These are phyloP conservation scores for Crenichthys baileyi DNA, from an alignment of 2,797 vertebrate genomes.

Conservation along the genomic window DNA sequence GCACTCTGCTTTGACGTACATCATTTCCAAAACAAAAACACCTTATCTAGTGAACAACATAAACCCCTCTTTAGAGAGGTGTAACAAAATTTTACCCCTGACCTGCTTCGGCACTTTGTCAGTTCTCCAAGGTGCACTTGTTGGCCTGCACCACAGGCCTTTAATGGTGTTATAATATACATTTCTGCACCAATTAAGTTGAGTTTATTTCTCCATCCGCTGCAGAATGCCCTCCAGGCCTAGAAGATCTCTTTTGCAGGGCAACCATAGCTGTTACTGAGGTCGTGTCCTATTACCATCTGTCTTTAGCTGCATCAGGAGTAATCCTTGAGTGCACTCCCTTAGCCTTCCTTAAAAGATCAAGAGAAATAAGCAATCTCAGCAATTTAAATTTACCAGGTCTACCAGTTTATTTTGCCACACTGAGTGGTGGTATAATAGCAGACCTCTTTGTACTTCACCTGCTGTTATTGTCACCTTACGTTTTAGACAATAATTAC, in stretches of 20 bases:
- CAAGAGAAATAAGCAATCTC: constrained; percentile 47
- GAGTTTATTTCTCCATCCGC: constrained; percentile 42
- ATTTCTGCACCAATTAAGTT: constrained; percentile 36
- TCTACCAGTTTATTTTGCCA: constrained; percentile 37
- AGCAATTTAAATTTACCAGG: constrained; percentile 44
- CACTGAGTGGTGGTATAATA: constrained; percentile 7
- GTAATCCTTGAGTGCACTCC: constrained; percentile 51
- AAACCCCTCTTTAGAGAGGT: constrained; percentile 42
- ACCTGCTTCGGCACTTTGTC: constrained; percentile 29
- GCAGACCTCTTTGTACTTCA: constrained; percentile 7
- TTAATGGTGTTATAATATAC: constrained; percentile 17
- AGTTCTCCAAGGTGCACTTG: constrained; percentile 40
- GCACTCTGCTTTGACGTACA: constrained; percentile 44
- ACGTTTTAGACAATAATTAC: background rate
- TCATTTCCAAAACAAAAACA: constrained; percentile 45
- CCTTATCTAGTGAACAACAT: constrained; percentile 53
- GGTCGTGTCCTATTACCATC: constrained; percentile 74
- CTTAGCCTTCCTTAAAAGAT: constrained; percentile 67
- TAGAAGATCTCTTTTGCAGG: constrained; percentile 56
- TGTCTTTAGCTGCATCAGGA: constrained; percentile 68
- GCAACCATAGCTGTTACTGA: constrained; percentile 60
- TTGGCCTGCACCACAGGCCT: constrained; percentile 31
- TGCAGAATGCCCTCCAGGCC: constrained; percentile 41
- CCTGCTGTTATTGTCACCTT: background rate
- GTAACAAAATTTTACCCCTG: constrained; percentile 31